Base-by-base conservation (phyloP, 2,113 vertebrate species). In the Odobenus rosmarus region DNA sequence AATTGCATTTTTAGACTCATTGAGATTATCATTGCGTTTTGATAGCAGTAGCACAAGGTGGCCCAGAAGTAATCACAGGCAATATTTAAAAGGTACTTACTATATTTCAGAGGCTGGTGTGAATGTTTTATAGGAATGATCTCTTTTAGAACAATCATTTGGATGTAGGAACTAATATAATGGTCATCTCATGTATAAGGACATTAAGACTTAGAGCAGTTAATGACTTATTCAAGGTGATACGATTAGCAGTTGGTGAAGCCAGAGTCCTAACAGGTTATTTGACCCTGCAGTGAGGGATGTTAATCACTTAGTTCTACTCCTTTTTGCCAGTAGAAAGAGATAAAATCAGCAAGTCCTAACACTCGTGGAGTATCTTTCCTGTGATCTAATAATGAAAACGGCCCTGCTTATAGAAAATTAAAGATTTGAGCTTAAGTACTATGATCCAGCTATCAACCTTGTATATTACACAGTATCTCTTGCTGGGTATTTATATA, bases 401-500 rank as follows among this genome's bases (percentile, higher is more conserved):
- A 69, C 23, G 31, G 5, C 33, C 42, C 67, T 92, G 26, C 57
- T 92, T 67, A 69, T 82, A 67, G 62, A 88, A 87, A 81, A 82
- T 86, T 80, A 90, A 90, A 91, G 46, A 94, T 85, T 51, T 55
- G 67, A 72, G 9, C 7, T n/a, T n/a, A 87, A 82, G 88, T 51
- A 51, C 12, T 53, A 82, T 26, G 7, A 16, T 82, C 31, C 57
- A 88, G 55, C 64, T 94, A 51, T 76, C 36, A 79, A 19, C 33
- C 33, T 81, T 49, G 36, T 24, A 31, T 61, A 62, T 81, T 71
- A 49, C 28, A 72, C 53, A 4, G 71, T 88, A 76, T 61, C 39
- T 67, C 33, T 94, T 87, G 23, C 19, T 90, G 53, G 18, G 28
- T 76, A 81, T 90, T 92, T 85, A 61, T 77, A 79, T 71, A 71